Evolutionary conservation across 2,113 vertebrate species (phyloP).

Genomic region (Caretta caretta): DNA sequence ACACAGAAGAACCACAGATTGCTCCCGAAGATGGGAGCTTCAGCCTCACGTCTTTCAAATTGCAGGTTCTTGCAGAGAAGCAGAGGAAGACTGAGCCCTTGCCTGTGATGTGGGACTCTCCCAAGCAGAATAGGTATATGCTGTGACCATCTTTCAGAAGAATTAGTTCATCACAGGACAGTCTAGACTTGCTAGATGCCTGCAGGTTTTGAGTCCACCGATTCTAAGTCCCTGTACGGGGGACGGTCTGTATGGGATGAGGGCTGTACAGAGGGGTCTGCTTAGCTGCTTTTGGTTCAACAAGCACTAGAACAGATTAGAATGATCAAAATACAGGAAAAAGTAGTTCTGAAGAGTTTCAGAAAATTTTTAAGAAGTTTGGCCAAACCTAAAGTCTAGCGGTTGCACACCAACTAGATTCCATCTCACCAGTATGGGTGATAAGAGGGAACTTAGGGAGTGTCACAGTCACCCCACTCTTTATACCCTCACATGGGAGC

Average conservation of each 20-base stretch:
- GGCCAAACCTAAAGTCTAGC: neutral
- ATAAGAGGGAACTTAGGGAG: neutral
- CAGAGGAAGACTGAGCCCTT: neutral
- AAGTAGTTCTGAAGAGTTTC: neutral
- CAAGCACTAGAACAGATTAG: neutral
- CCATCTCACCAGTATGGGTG: neutral
- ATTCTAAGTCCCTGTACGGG: neutral
- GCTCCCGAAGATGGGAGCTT: neutral
- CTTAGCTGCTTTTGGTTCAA: no score
- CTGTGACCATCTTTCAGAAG: neutral
- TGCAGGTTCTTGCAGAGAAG: neutral
- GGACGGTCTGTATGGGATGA: no score
- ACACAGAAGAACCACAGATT: neutral
- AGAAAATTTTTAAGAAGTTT: neutral
- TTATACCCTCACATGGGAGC: neutral
- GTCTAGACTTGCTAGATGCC: neutral
- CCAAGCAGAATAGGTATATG: neutral
- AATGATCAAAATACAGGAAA: neutral
- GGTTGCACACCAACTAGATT: neutral
- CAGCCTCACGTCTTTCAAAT: neutral
- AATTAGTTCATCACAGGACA: neutral
- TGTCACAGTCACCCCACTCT: neutral
- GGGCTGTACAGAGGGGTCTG: neutral
- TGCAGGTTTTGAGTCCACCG: neutral
- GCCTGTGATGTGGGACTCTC: neutral